Conservation (phyloP, 2,797 vertebrate species). For the Oreonectes daqikongensis region DNA sequence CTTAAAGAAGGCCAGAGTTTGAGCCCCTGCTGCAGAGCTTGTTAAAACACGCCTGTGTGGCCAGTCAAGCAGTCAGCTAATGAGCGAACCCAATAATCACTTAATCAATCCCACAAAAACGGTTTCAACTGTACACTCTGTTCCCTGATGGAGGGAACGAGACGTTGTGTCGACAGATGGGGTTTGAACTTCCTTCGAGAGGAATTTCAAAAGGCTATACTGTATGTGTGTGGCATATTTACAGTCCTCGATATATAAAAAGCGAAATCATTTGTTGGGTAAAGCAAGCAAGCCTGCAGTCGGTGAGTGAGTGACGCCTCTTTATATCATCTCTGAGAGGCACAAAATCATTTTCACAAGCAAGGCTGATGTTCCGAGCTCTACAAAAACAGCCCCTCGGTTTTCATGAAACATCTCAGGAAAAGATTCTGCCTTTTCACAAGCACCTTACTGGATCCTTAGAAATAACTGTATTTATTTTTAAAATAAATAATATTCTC, state of each 20-base stretch:
- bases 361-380: neutral
- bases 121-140: too few species aligned
- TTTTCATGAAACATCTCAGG: neutral
- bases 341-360: neutral
- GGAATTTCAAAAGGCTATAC: too few species aligned
- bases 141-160: too few species aligned
- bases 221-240: neutral
- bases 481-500: neutral
- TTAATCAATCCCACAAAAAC: slow-evolving; percentile 36
- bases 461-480: neutral
- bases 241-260: neutral
- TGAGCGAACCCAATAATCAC: slow-evolving; percentile 42
- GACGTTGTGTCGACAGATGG: too few species aligned
- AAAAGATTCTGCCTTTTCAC: neutral
- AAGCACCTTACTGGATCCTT: neutral
- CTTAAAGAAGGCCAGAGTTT: slow-evolving; percentile 43
- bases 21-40: slow-evolving; percentile 29
- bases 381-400: neutral
- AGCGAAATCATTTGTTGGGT: neutral
- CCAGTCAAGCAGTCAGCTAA: slow-evolving; percentile 23
- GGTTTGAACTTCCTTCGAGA: too few species aligned
- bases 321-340: neutral
- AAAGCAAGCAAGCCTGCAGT: neutral
- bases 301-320: neutral
- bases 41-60: slow-evolving; percentile 31